phyloP scores from a whole-genome alignment of 2,113 vertebrate species.

The Crypturellus undulatus region DNA sequence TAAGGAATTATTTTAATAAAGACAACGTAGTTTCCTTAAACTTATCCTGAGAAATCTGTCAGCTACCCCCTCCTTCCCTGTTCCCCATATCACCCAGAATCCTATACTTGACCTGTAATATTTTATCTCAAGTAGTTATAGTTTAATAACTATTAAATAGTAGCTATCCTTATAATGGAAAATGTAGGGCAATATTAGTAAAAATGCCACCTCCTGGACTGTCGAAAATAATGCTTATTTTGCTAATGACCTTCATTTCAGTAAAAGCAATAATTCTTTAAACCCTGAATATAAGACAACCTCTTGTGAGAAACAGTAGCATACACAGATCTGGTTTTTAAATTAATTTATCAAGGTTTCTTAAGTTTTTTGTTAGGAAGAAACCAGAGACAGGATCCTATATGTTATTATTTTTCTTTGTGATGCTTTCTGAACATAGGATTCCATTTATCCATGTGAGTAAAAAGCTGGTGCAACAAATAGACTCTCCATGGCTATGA shows the following conservation, averaged over 20 bases:
- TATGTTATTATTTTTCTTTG: not conserved
- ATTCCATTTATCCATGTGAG: not conserved
- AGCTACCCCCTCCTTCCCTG: not conserved
- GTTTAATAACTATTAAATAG: not conserved
- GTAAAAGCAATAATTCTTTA: not conserved
- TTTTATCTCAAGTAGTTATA: not conserved
- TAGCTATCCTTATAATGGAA: not conserved
- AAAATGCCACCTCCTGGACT: not conserved
- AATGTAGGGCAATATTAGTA: not conserved
- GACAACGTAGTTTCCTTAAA: not conserved
- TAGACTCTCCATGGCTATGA: not conserved
- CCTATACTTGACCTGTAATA: not conserved
- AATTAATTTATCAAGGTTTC: not conserved
- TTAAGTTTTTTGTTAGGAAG: not conserved
- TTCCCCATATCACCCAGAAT: not conserved
- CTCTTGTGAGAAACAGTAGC: not conserved
- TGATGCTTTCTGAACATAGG: not conserved
- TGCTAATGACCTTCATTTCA: not conserved
- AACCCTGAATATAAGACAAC: not conserved
- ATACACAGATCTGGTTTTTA: accelerated
- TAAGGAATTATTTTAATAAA: not conserved
- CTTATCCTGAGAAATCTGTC: not conserved
- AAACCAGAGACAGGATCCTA: not conserved
- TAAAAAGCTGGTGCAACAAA: not conserved
- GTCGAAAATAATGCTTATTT: not conserved